Evolutionary conservation across 2,888 invertebrate species (phyloP).

Genomic region (Heterodera filipjevi): DNA sequence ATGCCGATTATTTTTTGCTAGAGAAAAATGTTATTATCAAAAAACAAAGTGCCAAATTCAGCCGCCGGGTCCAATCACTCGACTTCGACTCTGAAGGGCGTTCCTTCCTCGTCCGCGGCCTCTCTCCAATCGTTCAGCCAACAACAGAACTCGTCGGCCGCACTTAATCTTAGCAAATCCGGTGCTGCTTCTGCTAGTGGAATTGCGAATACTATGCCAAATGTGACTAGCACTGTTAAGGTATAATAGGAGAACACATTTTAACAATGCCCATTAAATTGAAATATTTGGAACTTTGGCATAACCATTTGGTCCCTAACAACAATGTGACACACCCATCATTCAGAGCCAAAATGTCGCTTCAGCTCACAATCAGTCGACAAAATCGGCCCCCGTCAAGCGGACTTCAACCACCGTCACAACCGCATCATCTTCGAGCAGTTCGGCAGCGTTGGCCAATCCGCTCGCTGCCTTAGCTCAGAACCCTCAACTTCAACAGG

Average conservation of each 20-base stretch:
- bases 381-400: neutral
- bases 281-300: too few relatives aligned
- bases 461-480: conserved; percentile 19
- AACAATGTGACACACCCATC: too few relatives aligned
- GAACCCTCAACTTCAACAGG: conserved; percentile 18
- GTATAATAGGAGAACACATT: too few relatives aligned
- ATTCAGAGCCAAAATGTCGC: neutral
- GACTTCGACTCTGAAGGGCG: neutral
- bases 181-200: neutral
- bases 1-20: too few relatives aligned
- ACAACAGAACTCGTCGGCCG: neutral
- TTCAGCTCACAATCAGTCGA: neutral
- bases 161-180: conserved; percentile 15
- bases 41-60: neutral
- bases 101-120: neutral
- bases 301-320: too few relatives aligned
- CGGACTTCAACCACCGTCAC: neutral
- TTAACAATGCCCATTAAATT: too few relatives aligned
- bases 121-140: conserved; percentile 1
- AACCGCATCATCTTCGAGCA: neutral
- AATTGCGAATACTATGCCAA: neutral
- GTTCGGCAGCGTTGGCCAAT: conserved; percentile 5
- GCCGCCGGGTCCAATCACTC: neutral
- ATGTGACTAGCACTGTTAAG: neutral
- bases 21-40: too few relatives aligned